Base-by-base conservation (phyloP, 2,888 invertebrate genomes). In the Axea sp. region DNA sequence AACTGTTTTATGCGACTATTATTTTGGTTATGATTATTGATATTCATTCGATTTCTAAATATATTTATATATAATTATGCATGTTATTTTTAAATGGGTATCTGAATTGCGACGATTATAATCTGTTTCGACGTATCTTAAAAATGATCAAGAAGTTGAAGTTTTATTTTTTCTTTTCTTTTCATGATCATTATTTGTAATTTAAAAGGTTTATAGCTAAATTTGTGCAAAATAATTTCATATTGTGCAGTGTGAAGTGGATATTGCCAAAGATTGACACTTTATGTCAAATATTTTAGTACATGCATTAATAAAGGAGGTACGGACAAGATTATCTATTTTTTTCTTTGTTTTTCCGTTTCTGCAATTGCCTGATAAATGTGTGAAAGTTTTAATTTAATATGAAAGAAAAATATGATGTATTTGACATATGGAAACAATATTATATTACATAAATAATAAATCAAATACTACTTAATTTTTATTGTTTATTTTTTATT, bases 231-330 rank as follows among this genome's bases (percentile, higher is more conserved):
- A 5, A n/a, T n/a, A n/a, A n/a, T n/a, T 57, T 17, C 8, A 37
- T 26, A 43, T 35, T 26, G 12, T 11, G 15, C 57, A 31, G 9
- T 31, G 17, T 15, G 14, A 43, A 43, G 3, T 15, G n/a, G 35
- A 35, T 39, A 39, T 49, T 60, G 60, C 47, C 47, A 47, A 35
- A 60, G 35, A 60, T 57, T 60, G 28, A 60, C 28, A 19, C 15
- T 15, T 60, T 28, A 60, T 47, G 37, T 62, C 37, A 39, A 62
- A 41, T 8, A 11, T 30, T 62, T 49, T 24, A 62, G n/a, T 39
- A 62, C 26, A 22, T 35, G 37, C 37, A 47, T 62, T 39, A 60
- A 60, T 60, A 60, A 60, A 47, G 19, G 4, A 19, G n/a, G n/a
- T n/a, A n/a, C n/a, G n/a, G n/a, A n/a, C n/a, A n/a, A n/a, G n/a